A percentile compares a stretch with the other conserved stretches of the same genome.
phyloP scores from a whole-genome alignment of 2,113 vertebrate genomes.

The Pitta sordida region DNA sequence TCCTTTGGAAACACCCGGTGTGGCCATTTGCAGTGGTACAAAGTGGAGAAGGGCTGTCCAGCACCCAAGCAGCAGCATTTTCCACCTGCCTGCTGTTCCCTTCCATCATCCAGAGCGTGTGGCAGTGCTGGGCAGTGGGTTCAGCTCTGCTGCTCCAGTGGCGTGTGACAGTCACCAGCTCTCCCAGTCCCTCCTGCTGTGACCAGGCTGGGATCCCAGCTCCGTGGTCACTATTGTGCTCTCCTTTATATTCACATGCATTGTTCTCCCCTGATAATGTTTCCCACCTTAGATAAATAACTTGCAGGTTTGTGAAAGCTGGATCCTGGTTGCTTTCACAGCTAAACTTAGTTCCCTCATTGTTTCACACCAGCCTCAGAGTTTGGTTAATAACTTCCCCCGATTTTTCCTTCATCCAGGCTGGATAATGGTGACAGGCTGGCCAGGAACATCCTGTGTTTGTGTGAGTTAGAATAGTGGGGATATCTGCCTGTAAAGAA shows the following conservation, averaged over 20 bases:
- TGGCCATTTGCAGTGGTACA: neutral
- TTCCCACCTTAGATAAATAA: slow-evolving; percentile 62
- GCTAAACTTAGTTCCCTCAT: slow-evolving; percentile 91
- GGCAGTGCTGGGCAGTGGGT: neutral
- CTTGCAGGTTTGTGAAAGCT: slow-evolving; percentile 66
- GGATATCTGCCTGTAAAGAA: slow-evolving; percentile 70
- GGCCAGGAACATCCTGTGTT: slow-evolving; percentile 97
- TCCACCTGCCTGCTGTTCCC: neutral
- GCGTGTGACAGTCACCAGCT: neutral
- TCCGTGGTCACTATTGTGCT: neutral
- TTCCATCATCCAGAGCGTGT: fast-evolving
- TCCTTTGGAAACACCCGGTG: neutral
- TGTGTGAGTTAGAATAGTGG: slow-evolving; percentile 90
- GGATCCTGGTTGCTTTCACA: slow-evolving; percentile 68
- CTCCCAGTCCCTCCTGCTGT: neutral
- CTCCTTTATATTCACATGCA: slow-evolving; percentile 14
- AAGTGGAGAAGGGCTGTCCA: neutral
- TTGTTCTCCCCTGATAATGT: slow-evolving; percentile 48
- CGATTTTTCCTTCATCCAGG: slow-evolving; percentile 78
- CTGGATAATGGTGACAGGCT: slow-evolving; percentile 87
- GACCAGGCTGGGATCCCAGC: neutral
- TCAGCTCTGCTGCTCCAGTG: neutral
- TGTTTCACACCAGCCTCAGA: slow-evolving; percentile 77
- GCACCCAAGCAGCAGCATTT: neutral
- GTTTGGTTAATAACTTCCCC: slow-evolving; percentile 89